Conservation (phyloP, 1,140 invertebrate species). For the Apis cerana region DNA sequence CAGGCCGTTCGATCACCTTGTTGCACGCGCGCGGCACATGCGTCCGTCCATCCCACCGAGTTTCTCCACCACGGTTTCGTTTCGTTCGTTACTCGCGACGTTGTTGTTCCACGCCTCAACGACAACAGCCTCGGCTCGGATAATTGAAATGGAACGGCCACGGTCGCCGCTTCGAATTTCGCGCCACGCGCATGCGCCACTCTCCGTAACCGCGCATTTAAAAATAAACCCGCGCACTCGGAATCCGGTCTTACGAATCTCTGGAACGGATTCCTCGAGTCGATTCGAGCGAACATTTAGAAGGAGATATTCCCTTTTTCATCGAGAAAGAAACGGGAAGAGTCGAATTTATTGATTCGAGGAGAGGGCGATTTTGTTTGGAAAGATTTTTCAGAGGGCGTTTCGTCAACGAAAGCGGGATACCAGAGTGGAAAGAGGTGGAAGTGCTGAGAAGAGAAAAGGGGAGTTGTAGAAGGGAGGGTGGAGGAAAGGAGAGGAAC, state of each 20-base stretch:
- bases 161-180: slow-evolving; percentile 30
- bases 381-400: neutral
- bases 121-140: neutral
- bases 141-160: slow-evolving; percentile 39
- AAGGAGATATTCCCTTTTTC: too few species aligned
- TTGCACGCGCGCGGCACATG: slow-evolving; percentile 33
- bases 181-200: neutral
- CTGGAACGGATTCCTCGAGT: neutral
- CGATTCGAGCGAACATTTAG: neutral
- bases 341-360: too few species aligned
- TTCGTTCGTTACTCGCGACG: neutral
- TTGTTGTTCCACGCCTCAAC: neutral
- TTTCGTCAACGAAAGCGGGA: slow-evolving; percentile 36
- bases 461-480: slow-evolving; percentile 20
- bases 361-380: neutral
- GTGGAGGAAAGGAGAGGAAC: slow-evolving; percentile 36
- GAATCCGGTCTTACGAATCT: neutral
- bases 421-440: slow-evolving; percentile 16
- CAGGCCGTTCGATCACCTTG: slow-evolving; percentile 64
- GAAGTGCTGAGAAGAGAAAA: slow-evolving; percentile 13
- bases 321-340: too few species aligned
- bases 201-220: neutral
- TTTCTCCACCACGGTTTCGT: slow-evolving; percentile 45
- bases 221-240: neutral
- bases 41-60: slow-evolving; percentile 21